phyloP scores from a whole-genome alignment of 2,797 vertebrate species.

The Telmatherina bonti region DNA sequence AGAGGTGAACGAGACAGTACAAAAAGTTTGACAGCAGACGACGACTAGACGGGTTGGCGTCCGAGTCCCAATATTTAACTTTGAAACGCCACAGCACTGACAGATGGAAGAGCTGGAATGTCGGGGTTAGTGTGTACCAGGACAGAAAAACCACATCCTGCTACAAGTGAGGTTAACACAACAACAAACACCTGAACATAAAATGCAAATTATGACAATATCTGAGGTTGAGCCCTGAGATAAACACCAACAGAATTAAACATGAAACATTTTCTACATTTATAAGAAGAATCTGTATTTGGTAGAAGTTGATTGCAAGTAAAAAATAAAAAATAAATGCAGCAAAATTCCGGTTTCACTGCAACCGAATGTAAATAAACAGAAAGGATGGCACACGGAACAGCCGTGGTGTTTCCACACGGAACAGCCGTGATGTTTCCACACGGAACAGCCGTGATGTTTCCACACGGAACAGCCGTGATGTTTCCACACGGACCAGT shows the following conservation, averaged over 20 bases:
- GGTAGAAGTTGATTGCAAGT: constrained; percentile 38
- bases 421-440: constrained; percentile 19
- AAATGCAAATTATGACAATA: constrained; percentile 51
- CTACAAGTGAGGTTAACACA: constrained; percentile 35
- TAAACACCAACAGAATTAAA: constrained; percentile 60
- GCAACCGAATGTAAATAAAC: background rate
- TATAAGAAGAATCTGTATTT: constrained; percentile 59
- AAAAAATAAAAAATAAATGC: background rate
- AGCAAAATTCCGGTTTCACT: background rate
- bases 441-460: constrained; percentile 14
- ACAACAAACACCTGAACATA: constrained; percentile 17
- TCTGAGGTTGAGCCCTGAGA: constrained; percentile 83
- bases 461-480: constrained; percentile 16
- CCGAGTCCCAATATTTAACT: constrained; percentile 28
- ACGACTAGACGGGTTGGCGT: constrained; percentile 37
- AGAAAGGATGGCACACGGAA: constrained; percentile 56
- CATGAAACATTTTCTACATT: constrained; percentile 38
- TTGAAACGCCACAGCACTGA: constrained; percentile 37
- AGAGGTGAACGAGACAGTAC: constrained; percentile 53
- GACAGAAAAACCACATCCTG: constrained; percentile 35
- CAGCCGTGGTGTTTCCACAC: constrained; percentile 9
- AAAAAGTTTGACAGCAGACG: constrained; percentile 54
- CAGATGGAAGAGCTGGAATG: constrained; percentile 66
- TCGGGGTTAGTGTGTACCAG: constrained; percentile 39
- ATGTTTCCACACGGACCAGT: constrained; percentile 11